A percentile compares a stretch with the other conserved stretches of the same genome.
phyloP scores from a whole-genome alignment of 2,888 invertebrate genomes.

The Phragmatobia fuliginosa region DNA sequence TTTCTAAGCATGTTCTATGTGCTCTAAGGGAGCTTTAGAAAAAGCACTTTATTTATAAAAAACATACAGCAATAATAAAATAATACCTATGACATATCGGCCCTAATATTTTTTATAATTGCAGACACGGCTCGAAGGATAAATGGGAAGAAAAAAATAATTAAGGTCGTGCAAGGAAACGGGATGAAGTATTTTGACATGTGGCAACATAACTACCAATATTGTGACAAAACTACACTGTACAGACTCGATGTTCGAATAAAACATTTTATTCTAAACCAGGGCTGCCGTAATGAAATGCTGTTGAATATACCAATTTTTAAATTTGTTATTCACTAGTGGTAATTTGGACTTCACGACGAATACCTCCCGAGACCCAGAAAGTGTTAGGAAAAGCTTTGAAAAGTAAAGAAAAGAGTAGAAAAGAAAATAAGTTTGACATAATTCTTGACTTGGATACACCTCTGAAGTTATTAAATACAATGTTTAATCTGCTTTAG shows the following conservation, averaged over 20 bases:
- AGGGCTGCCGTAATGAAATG: constrained; percentile 74
- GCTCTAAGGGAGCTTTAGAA: constrained; percentile 7
- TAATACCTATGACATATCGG: neutral
- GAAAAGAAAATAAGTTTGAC: constrained; percentile 32
- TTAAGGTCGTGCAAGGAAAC: constrained; percentile 69
- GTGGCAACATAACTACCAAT: constrained; percentile 77
- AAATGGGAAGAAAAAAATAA: constrained; percentile 54
- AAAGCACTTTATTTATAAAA: constrained; percentile 8
- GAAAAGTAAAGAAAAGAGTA: constrained; percentile 33
- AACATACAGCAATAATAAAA: neutral
- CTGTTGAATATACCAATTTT: constrained; percentile 72
- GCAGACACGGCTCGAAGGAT: constrained; percentile 31
- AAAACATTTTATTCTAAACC: constrained; percentile 54
- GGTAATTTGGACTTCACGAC: constrained; percentile 46
- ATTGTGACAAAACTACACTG: constrained; percentile 75
- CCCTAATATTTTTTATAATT: constrained; percentile 5
- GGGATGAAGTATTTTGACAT: constrained; percentile 44
- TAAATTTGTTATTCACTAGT: too few species aligned
- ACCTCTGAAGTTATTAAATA: too few species aligned
- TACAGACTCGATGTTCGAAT: constrained; percentile 81
- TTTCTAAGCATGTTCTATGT: constrained; percentile 18
- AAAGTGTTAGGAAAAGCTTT: constrained; percentile 42
- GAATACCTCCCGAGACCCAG: constrained; percentile 21
- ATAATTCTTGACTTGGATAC: constrained; percentile 34
- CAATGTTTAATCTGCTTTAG: neutral